Evolutionary conservation across 2,888 invertebrate species (phyloP).

Genomic region (Cancer borealis): DNA sequence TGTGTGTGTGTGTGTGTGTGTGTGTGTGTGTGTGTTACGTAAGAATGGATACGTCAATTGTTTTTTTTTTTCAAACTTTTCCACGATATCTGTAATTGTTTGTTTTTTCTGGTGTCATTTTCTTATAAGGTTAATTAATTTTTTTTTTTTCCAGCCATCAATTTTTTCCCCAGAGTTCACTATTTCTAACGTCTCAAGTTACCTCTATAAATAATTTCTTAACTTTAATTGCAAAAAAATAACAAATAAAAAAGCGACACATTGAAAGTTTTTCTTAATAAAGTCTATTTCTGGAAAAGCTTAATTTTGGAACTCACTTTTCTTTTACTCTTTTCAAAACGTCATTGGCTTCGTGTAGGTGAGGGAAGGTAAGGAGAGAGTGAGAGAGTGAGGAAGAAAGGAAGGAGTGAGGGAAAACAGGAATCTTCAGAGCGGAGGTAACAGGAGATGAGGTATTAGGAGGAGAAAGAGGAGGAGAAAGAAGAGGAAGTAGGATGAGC

Average conservation of each 20-base stretch:
- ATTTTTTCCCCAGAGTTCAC: neutral
- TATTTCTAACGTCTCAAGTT: neutral
- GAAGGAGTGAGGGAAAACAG: neutral
- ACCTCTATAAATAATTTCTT: neutral
- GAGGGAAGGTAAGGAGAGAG: neutral
- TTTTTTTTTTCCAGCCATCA: neutral
- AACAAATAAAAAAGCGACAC: neutral
- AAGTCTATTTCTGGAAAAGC: neutral
- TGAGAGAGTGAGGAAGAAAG: neutral
- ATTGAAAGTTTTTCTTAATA: neutral
- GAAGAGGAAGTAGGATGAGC: neutral
- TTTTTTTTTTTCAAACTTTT: neutral
- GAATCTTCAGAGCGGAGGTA: neutral
- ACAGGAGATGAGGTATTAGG: slow-evolving; percentile 4
- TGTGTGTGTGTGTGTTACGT: too few relatives aligned
- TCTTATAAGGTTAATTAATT: neutral
- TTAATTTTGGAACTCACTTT: neutral
- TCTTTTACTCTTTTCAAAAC: neutral
- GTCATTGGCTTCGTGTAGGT: neutral
- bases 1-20: too few relatives aligned
- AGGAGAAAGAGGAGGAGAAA: neutral
- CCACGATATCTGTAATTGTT: too few relatives aligned
- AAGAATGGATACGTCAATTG: too few relatives aligned
- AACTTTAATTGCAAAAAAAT: neutral
- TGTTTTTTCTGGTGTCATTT: neutral